Conservation (phyloP, 2,113 vertebrate genomes). For the Heterochromis multidens region DNA sequence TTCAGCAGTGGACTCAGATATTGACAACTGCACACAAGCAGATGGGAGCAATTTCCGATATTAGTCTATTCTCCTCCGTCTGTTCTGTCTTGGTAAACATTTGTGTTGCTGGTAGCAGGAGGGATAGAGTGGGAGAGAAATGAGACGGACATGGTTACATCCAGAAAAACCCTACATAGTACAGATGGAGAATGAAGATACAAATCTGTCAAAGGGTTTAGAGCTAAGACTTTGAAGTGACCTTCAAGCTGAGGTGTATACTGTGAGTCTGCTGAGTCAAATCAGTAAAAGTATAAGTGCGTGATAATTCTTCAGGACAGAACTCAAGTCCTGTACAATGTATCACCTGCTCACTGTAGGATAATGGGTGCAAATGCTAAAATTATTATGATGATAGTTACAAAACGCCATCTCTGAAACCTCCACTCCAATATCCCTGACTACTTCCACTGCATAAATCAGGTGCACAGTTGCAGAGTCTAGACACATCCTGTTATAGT, state of each 20-base stretch:
- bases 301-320: neutral
- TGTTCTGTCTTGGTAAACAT: slow-evolving; percentile 60
- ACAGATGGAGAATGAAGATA: slow-evolving; percentile 36
- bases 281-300: neutral
- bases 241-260: neutral
- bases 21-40: slow-evolving; percentile 68
- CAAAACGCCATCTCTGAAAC: neutral
- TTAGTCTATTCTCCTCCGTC: slow-evolving; percentile 57
- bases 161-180: slow-evolving; percentile 17
- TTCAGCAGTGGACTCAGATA: slow-evolving; percentile 52
- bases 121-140: neutral
- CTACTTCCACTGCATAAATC: neutral
- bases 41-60: slow-evolving; percentile 67
- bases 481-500: slow-evolving; percentile 1
- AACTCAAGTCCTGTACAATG: neutral
- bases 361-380: neutral
- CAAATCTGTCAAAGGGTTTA: slow-evolving; percentile 4
- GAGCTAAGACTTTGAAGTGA: neutral
- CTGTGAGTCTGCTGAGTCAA: neutral
- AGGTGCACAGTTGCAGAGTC: neutral
- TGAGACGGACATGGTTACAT: neutral
- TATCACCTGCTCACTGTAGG: neutral
- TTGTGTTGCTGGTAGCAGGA: slow-evolving; percentile 32
- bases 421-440: neutral
- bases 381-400: neutral